Evolutionary conservation across 1,140 invertebrate genomes (phyloP).

Genomic region (Drosophila kohkoa): DNA sequence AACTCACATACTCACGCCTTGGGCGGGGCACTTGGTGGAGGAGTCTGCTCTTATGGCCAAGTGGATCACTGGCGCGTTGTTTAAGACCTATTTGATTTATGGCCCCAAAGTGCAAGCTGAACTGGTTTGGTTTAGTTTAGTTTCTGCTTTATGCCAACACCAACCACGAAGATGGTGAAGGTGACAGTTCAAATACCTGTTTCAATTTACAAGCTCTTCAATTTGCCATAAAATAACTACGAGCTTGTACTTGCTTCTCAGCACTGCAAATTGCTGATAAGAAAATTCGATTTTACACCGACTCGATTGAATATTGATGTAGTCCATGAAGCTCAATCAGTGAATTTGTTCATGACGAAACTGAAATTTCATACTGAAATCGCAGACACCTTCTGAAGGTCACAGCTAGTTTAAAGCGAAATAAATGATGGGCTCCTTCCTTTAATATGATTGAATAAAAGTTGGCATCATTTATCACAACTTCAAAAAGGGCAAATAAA

Average conservation of each 20-base stretch:
- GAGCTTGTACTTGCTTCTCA: constrained; percentile 9
- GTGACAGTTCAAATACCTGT: constrained; percentile 56
- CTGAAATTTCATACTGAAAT: not conserved
- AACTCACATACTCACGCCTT: constrained; percentile 41
- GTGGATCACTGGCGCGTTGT: constrained; percentile 33
- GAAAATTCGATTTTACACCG: constrained; percentile 36
- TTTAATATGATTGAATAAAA: not conserved
- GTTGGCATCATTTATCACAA: not conserved
- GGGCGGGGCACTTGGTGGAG: not conserved
- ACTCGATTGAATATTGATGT: not conserved
- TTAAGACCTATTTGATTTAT: constrained; percentile 74
- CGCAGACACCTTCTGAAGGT: not conserved
- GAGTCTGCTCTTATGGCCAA: constrained; percentile 7
- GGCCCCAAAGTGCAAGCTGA: constrained; percentile 30
- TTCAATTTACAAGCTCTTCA: constrained; percentile 54
- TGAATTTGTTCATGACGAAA: not conserved
- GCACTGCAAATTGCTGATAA: constrained; percentile 57
- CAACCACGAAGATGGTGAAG: not conserved
- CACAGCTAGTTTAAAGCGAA: not conserved
- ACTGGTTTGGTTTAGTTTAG: constrained; percentile 15
- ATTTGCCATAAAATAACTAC: constrained; percentile 39
- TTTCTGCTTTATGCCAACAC: not conserved
- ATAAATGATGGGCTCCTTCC: not conserved
- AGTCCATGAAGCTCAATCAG: not conserved
- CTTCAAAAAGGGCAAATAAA: not conserved